Base-by-base conservation (phyloP, 1,140 invertebrate species). In the Drosophila kohkoa region DNA sequence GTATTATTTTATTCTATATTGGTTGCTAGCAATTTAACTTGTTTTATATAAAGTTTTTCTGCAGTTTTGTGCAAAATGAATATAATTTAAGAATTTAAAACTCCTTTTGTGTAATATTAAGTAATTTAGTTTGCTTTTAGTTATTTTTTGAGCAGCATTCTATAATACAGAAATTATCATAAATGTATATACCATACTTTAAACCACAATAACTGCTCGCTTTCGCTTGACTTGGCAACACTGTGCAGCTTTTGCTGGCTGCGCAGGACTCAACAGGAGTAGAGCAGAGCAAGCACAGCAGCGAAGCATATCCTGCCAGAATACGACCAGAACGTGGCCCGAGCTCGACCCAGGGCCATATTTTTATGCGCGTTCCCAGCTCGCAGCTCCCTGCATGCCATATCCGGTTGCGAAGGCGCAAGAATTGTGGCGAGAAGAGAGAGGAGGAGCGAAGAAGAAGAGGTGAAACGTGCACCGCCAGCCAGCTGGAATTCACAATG, bases 401-500 rank as follows among this genome's bases (percentile, higher is more conserved):
- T 71, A 83, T 87, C 85, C 80, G 80, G 62, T 80, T 79, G 79
- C 30, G 15, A 81, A 52, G 16, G 38, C 8, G 55, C 43, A 60
- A 4, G 2, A n/a, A 38, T 11, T 10, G 25, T 10, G 43, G 11
- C n/a, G 20, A 20, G 8, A 11, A 59, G n/a, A 59, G 35, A 20
- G 20, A 28, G 20, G n/a, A n/a, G n/a, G 10, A 30, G 5, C 11
- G 35, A 8, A 10, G 35, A 32, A 3, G 7, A 5, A 32, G 30
- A 32, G 7, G 2, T 32, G 30, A 38, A 32, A 16, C 51, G 51
- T 15, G 55, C 11, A 64, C 49, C 58, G 75, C 49, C 67, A 66
- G 85, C 72, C 82, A 87, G 80, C 82, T 87, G 82, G 83, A 87
- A 88, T 88, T 88, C 89, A 88, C 83, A 88, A 89, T 88, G 85